These are phyloP conservation scores for Drosophila meridionalis DNA, from an alignment of 2,888 invertebrate species.

Conservation along the genomic window DNA sequence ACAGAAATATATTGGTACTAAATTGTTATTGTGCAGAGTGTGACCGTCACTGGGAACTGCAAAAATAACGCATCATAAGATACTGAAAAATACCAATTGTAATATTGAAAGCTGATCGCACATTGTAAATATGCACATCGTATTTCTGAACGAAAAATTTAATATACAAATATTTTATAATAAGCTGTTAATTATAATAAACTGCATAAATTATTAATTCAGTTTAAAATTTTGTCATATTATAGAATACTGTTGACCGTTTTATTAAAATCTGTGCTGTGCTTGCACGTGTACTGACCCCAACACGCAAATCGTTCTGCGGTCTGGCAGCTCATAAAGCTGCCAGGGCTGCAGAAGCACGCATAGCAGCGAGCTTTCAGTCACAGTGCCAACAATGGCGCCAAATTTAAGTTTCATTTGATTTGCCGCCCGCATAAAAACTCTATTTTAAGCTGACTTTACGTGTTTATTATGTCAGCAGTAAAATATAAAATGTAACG, in stretches of 20 bases:
- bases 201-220: not conserved
- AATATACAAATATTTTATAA: not conserved
- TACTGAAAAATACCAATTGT: slow-evolving; percentile 30
- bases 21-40: slow-evolving; percentile 47
- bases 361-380: slow-evolving; percentile 37
- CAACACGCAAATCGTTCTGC: not conserved
- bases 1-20: slow-evolving; percentile 55
- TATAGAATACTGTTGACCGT: not conserved
- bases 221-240: not conserved
- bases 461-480: not conserved
- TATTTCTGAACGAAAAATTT: not conserved
- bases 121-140: not conserved
- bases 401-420: slow-evolving; percentile 15
- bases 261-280: not conserved
- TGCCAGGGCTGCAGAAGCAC: slow-evolving; percentile 26
- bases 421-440: not conserved
- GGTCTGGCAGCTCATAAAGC: slow-evolving; percentile 4
- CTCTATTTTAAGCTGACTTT: not conserved
- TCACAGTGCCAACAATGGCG: slow-evolving; percentile 10
- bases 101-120: slow-evolving; percentile 14
- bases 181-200: not conserved
- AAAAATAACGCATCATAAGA: slow-evolving; percentile 1
- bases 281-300: slow-evolving; percentile 27
- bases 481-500: not conserved
- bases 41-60: slow-evolving; percentile 22